Conservation (phyloP, 2,113 vertebrate genomes). For the Larimichthys polyactis region DNA sequence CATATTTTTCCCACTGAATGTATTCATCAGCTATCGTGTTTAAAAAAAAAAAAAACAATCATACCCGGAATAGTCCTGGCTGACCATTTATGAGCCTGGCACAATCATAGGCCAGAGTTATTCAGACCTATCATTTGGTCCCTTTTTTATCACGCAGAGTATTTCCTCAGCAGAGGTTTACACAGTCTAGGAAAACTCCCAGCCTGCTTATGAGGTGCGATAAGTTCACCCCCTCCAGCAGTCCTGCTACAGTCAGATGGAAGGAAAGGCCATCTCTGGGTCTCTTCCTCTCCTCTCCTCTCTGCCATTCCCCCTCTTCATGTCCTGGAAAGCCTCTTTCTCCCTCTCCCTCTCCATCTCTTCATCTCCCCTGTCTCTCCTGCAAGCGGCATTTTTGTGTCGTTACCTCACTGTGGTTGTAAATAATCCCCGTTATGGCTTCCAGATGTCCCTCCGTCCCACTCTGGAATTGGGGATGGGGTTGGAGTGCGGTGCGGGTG, state of each 20-base stretch:
- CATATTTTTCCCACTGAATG: not conserved
- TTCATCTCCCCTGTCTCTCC: conserved; percentile 57
- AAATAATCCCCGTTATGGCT: conserved; percentile 84
- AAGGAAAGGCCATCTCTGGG: conserved; percentile 52
- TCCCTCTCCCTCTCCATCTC: conserved; percentile 39
- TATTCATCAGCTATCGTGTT: not conserved
- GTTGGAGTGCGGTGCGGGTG: conserved; percentile 50
- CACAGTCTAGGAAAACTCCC: conserved; percentile 37
- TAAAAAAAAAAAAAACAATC: not conserved
- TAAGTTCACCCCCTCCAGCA: conserved; percentile 2
- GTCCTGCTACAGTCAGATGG: conserved; percentile 6
- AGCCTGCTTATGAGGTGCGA: conserved; percentile 51
- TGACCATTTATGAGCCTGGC: conserved; percentile 12
- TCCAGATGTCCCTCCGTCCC: conserved; percentile 84
- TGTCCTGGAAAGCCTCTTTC: conserved; percentile 44
- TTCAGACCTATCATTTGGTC: conserved; percentile 32
- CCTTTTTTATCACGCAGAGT: conserved; percentile 32
- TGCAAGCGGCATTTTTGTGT: conserved; percentile 82
- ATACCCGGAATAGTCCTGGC: not conserved
- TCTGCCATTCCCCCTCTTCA: conserved; percentile 13
- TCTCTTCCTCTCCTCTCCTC: conserved; percentile 36
- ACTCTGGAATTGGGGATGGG: conserved; percentile 56
- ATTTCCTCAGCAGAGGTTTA: conserved; percentile 45
- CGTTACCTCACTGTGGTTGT: conserved; percentile 83
- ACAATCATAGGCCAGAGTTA: not conserved